phyloP scores from a whole-genome alignment of 2,113 vertebrate genomes.

The Trichechus manatus region DNA sequence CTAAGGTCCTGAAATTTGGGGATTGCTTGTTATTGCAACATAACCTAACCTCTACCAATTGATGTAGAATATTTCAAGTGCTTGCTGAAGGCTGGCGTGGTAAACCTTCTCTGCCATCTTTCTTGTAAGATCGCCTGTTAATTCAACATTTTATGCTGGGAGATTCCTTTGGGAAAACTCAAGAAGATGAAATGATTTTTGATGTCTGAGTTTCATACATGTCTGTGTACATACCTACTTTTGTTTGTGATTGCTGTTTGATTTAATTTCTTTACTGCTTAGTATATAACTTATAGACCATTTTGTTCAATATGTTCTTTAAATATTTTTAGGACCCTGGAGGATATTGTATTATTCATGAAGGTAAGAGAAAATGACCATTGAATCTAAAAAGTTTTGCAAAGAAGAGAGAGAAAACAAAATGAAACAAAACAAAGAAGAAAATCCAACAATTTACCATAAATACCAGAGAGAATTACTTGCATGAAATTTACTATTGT shows the following conservation, averaged over 20 bases:
- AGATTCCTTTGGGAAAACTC: neutral
- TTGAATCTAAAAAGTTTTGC: constrained; percentile 8
- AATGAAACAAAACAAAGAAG: neutral
- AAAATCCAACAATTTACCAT: constrained; percentile 10
- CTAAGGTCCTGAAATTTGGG: neutral
- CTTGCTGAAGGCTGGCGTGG: neutral
- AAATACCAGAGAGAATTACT: constrained; percentile 43
- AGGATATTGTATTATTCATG: constrained; percentile 1
- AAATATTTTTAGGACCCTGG: constrained; percentile 25
- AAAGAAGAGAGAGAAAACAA: neutral
- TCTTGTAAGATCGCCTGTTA: neutral
- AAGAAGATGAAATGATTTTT: neutral
- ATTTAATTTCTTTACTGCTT: neutral
- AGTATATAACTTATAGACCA: neutral
- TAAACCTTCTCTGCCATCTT: neutral
- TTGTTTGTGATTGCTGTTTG: neutral
- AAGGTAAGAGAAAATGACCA: constrained; percentile 12
- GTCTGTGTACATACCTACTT: neutral
- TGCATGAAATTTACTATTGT: neutral
- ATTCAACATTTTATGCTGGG: neutral
- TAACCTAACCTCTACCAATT: neutral
- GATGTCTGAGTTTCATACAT: neutral
- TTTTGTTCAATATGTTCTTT: constrained; percentile 36
- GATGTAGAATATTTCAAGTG: neutral
- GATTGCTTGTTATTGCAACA: neutral